Evolutionary conservation across 1,140 invertebrate species (phyloP).

Genomic region (silkworm (Bombyx mori)): ASM3026992v2 NC_085118.1:5805001-5805500

Average conservation of each 20-base stretch:
- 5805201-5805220: too few species aligned
- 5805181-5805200: too few species aligned
- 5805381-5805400: slow-evolving; percentile 14
- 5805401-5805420: slow-evolving; percentile 14
- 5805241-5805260: background rate
- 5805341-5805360: slow-evolving; percentile 12
- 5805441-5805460: slow-evolving; percentile 1
- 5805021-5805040: too few species aligned
- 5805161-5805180: too few species aligned
- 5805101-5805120: too few species aligned
- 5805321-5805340: slow-evolving; percentile 3
- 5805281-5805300: slow-evolving; percentile 5
- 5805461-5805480: background rate
- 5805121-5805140: too few species aligned
- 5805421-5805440: slow-evolving; percentile 4
- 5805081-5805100: too few species aligned
- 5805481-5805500: background rate
- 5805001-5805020: background rate
- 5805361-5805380: slow-evolving; percentile 12
- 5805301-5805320: slow-evolving; percentile 4
- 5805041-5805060: too few species aligned
- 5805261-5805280: slow-evolving; percentile 4
- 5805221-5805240: slow-evolving; percentile 8
- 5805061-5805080: too few species aligned
- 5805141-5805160: too few species aligned